Evolutionary conservation across 1,140 invertebrate species (phyloP), one percentile per base, ranked within the genome.

Genomic region (Lepidostoma basale): DNA sequence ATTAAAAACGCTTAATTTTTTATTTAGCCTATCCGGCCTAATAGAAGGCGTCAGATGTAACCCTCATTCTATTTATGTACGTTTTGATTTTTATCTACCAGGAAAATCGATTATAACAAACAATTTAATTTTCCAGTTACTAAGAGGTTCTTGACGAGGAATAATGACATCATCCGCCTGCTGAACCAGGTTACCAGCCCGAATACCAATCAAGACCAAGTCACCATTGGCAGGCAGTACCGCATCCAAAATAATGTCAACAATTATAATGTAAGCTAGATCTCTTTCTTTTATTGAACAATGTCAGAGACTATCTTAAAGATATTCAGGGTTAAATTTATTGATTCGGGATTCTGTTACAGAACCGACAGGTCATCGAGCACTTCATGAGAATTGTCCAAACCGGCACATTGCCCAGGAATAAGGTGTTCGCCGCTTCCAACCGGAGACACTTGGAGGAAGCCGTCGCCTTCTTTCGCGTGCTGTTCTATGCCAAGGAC

Each of bases 91-190:
- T 36, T 12, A 2, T 36, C 14, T 36, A 6, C 14, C n/a, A n/a
- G n/a, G n/a, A n/a, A n/a, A 36, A 36, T 36, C 2, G 33, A 12
- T 36, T 2, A n/a, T 36, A 5, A 36, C 10, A 36, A 36, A 12
- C 10, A 36, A 36, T 52, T 52, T 52, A 22, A n/a, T 23, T 30
- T 75, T 6, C 70, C 75, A 68, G 84, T 79, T 42, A 78, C 84
- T 67, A 81, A 83, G 62, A 77, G 77, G 2, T 74, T 84, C 25
- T 70, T 88, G 33, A 74, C 77, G 6, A 87, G 84, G 66, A 88
- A 90, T 78, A 82, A 83, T 28, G 79, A 85, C 28, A 81, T 88
- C 6, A 80, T 90, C 30, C 82, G 85, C 60, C 81, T 91, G 16
- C 76, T 88, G 16, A 80, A 87, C 45, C 85, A 88, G 62, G 78